These are phyloP conservation scores for Entomyzon cyanotis DNA, from an alignment of 2,113 vertebrate species.

Conservation along the genomic window DNA sequence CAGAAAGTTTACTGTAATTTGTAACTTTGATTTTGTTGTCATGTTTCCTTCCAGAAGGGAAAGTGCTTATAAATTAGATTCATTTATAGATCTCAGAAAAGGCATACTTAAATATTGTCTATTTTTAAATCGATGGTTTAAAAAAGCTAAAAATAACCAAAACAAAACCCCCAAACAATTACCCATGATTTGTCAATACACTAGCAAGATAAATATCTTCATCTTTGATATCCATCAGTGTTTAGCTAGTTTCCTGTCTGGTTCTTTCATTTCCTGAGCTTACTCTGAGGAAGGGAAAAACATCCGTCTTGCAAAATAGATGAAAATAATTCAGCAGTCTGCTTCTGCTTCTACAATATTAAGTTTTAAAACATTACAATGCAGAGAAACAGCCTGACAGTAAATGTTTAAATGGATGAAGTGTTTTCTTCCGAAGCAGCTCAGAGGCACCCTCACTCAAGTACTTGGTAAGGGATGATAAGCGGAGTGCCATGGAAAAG, in stretches of 20 bases:
- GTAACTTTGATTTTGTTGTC: not conserved
- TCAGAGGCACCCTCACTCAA: not conserved
- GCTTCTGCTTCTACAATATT: constrained; percentile 44
- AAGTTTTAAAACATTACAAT: not conserved
- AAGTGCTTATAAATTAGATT: not conserved
- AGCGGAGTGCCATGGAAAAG: not conserved
- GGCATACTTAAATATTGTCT: not conserved
- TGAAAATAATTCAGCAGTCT: constrained; percentile 55
- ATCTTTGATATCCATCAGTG: constrained; percentile 62
- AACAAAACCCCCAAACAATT: not conserved
- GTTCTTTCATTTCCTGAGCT: constrained; percentile 75
- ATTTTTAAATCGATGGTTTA: not conserved
- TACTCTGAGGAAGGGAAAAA: constrained; percentile 68
- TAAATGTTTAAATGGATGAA: not conserved
- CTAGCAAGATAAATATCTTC: constrained; percentile 6
- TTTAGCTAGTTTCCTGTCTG: constrained; percentile 74
- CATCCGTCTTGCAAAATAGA: constrained; percentile 69
- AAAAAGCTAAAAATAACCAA: not conserved
- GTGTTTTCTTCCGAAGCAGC: not conserved
- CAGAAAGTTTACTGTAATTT: not conserved
- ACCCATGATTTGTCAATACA: not conserved
- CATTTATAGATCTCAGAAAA: not conserved
- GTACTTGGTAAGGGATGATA: not conserved
- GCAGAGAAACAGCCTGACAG: not conserved
- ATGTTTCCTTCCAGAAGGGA: not conserved